These are phyloP conservation scores for Mya arenaria DNA, from an alignment of 1,140 invertebrate species.

Conservation along the genomic window DNA sequence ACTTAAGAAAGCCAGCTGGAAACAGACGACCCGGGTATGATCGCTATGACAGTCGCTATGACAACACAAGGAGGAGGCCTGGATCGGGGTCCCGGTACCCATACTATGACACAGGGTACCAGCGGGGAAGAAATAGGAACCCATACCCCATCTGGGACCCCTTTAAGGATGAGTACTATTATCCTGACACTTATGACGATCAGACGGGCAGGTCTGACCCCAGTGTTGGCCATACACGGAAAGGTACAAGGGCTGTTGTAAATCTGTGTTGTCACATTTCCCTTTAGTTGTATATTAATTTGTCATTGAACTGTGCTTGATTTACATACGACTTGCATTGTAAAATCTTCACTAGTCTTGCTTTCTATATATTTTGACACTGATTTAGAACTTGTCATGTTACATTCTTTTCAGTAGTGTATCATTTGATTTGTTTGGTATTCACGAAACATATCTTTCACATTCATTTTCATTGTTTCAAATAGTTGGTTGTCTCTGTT, in stretches of 20 bases:
- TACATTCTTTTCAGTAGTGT: too few species aligned
- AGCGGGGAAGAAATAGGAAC: not conserved
- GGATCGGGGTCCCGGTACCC: slow-evolving; percentile 31
- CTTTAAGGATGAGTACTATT: slow-evolving; percentile 48
- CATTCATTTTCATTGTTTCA: too few species aligned
- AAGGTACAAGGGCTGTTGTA: slow-evolving; percentile 39
- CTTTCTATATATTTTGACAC: too few species aligned
- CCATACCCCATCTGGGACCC: slow-evolving; percentile 42
- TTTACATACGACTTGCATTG: too few species aligned
- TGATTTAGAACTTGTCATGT: too few species aligned
- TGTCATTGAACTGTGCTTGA: too few species aligned
- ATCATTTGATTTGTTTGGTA: too few species aligned
- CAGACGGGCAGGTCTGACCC: not conserved
- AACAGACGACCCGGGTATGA: slow-evolving; percentile 40
- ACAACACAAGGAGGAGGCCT: not conserved
- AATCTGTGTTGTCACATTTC: not conserved
- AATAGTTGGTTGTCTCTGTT: too few species aligned
- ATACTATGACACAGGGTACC: slow-evolving; percentile 43
- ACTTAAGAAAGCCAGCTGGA: not conserved
- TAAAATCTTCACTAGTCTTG: too few species aligned
- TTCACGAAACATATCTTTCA: too few species aligned
- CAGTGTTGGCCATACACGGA: not conserved
- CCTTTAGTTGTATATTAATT: not conserved
- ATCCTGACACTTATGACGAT: slow-evolving; percentile 25
- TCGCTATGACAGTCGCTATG: slow-evolving; percentile 15